Conservation (phyloP, 1,140 invertebrate species). For the Drosophila malerkotliana region DNA sequence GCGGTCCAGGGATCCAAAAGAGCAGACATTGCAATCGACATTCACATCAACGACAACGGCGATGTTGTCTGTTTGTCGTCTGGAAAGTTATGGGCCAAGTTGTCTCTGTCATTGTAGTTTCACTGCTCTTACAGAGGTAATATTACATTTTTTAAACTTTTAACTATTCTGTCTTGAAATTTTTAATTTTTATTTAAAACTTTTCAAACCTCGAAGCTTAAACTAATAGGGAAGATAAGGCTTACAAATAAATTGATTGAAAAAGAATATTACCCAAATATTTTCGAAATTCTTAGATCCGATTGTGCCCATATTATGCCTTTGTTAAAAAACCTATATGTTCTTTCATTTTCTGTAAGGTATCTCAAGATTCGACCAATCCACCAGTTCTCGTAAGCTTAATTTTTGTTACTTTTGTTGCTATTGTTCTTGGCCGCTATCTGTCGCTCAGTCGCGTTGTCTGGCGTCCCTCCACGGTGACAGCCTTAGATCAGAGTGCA, state of each 20-base stretch:
- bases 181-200: neutral
- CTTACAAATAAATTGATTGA: too few relatives aligned
- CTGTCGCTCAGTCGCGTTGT: slow-evolving; percentile 40
- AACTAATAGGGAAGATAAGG: too few relatives aligned
- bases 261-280: too few relatives aligned
- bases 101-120: slow-evolving; percentile 35
- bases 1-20: slow-evolving; percentile 16
- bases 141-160: neutral
- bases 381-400: neutral
- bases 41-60: slow-evolving; percentile 54
- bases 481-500: slow-evolving; percentile 78
- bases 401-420: slow-evolving; percentile 14
- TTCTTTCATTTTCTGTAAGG: neutral
- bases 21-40: slow-evolving; percentile 49
- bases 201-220: neutral
- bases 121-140: slow-evolving; percentile 5
- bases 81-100: slow-evolving; percentile 70
- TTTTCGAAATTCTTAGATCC: too few relatives aligned
- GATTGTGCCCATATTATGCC: too few relatives aligned
- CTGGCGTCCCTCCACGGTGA: slow-evolving; percentile 45
- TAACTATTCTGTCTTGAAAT: neutral
- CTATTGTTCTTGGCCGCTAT: slow-evolving; percentile 31
- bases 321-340: too few relatives aligned
- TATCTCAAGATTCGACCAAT: slow-evolving; percentile 9
- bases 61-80: slow-evolving; percentile 61